phyloP scores from a whole-genome alignment of 2,113 vertebrate genomes.

The Ibidorhyncha struthersii region DNA sequence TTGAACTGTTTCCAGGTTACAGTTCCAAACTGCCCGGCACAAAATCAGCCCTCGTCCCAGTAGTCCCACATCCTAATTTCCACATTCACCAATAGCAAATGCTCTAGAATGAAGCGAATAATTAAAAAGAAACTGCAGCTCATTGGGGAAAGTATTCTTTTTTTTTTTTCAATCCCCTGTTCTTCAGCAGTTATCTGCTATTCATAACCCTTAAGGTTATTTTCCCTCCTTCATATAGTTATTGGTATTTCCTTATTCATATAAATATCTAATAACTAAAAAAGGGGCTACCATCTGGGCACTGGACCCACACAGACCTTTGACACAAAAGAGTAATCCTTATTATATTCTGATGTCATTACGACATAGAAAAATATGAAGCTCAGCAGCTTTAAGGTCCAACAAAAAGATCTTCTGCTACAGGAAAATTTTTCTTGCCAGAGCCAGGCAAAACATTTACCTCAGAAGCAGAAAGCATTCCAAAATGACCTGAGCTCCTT shows the following conservation, averaged over 20 bases:
- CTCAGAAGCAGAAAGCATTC: neutral
- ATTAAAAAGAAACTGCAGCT: neutral
- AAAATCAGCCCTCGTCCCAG: constrained; percentile 7
- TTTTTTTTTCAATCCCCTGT: neutral
- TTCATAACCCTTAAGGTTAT: neutral
- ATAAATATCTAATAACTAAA: neutral
- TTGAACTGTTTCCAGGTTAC: constrained; percentile 30
- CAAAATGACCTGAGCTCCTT: neutral
- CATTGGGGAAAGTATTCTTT: neutral
- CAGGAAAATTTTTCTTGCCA: neutral
- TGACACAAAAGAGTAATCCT: neutral
- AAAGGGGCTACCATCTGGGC: neutral
- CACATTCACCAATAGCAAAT: neutral
- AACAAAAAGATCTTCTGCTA: neutral
- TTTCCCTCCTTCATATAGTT: neutral
- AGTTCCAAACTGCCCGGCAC: neutral
- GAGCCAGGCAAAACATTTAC: neutral
- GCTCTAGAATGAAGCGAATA: neutral
- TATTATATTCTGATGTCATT: neutral
- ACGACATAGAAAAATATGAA: neutral
- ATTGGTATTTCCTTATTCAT: neutral
- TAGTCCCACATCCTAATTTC: constrained; percentile 21
- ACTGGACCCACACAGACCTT: neutral
- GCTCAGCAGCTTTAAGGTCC: neutral
- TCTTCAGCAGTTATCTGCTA: neutral